Conservation (phyloP, 2,797 vertebrate genomes). For the Paratrypauchen microcephalus region DNA sequence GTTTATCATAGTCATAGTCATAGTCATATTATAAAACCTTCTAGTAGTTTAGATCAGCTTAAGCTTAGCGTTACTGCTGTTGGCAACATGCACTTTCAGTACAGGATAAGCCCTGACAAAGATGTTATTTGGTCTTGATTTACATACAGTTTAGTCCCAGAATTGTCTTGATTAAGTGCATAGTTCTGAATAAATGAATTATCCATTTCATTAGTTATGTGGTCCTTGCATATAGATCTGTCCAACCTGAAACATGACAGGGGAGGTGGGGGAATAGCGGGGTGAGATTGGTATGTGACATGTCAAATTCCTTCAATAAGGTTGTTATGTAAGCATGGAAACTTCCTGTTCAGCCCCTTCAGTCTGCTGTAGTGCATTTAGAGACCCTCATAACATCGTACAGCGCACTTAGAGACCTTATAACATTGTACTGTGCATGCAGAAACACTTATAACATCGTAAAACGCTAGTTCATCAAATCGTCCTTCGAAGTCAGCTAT, state of each 20-base stretch:
- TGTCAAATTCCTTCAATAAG: conserved; percentile 64
- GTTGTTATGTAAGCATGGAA: conserved; percentile 66
- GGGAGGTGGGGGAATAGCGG: conserved; percentile 32
- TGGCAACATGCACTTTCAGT: background rate
- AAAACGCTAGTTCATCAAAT: conserved; percentile 27
- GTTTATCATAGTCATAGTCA: too few relatives aligned
- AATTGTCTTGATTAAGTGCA: too few relatives aligned
- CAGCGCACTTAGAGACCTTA: background rate
- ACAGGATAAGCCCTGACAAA: background rate
- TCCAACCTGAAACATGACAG: conserved; percentile 54
- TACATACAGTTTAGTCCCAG: background rate
- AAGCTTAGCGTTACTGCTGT: background rate
- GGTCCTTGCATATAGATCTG: conserved; percentile 34
- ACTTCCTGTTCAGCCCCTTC: conserved; percentile 61
- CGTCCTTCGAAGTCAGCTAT: conserved; percentile 17
- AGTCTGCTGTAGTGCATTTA: conserved; percentile 23
- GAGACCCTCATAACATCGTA: conserved; percentile 5
- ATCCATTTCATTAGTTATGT: background rate
- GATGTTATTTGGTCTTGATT: background rate
- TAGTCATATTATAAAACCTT: too few relatives aligned
- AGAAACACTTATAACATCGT: conserved; percentile 6
- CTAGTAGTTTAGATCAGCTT: background rate
- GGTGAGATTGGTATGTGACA: conserved; percentile 53
- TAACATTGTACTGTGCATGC: background rate
- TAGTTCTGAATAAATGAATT: background rate